Conservation (phyloP, 1,140 invertebrate species). For the Melanaphis sacchari region DNA sequence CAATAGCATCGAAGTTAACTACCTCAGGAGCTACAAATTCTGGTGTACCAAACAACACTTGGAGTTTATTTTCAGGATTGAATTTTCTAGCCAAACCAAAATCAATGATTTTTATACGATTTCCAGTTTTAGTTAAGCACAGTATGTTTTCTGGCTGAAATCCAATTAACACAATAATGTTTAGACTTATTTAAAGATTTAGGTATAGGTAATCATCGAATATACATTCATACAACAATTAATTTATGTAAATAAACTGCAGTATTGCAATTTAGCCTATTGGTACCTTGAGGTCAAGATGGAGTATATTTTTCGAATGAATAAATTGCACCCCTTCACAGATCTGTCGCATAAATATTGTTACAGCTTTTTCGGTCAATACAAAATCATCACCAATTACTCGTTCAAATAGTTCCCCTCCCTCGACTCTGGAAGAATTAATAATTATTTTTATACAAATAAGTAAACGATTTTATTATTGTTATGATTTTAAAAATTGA, state of each 20-base stretch:
- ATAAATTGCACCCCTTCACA: conserved; percentile 97
- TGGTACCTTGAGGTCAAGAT: conserved; percentile 93
- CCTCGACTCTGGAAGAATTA: conserved; percentile 78
- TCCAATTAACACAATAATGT: not conserved
- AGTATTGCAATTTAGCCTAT: not conserved
- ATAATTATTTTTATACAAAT: not conserved
- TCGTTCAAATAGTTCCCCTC: conserved; percentile 96
- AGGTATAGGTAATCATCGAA: not conserved
- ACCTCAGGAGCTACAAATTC: conserved; percentile 99
- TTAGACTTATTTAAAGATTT: not conserved
- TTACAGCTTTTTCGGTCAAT: conserved; percentile 92
- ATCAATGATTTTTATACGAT: conserved; percentile 97
- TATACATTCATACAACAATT: no score
- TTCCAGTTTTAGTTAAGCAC: conserved; percentile 91
- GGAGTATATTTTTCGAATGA: conserved; percentile 91
- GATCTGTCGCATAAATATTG: conserved; percentile 96
- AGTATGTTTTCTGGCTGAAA: conserved; percentile 95
- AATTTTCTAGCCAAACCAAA: conserved; percentile 94
- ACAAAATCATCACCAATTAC: conserved; percentile 98
- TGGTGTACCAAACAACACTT: conserved; percentile 95
- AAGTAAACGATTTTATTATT: not conserved
- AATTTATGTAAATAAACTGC: no score
- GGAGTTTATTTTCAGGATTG: conserved; percentile 88
- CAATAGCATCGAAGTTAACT: conserved; percentile 96
- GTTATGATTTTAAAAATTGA: not conserved